These are phyloP conservation scores for Chelidonichthys spinosus DNA, from an alignment of 2,797 vertebrate species.

Conservation along the genomic window DNA sequence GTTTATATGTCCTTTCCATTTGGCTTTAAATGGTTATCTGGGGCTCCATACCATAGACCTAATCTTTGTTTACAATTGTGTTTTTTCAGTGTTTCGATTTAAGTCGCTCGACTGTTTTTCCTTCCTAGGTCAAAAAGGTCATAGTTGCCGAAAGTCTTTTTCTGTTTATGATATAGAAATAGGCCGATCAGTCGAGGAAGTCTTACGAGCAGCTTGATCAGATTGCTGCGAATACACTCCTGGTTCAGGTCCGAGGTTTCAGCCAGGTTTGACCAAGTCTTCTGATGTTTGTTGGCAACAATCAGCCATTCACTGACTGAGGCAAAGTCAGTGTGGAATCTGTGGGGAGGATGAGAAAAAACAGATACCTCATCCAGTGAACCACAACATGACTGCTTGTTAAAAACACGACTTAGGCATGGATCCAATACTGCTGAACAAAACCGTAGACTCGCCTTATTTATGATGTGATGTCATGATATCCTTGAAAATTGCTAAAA, in stretches of 20 bases:
- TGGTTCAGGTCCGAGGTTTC: constrained; percentile 79
- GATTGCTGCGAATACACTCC: constrained; percentile 77
- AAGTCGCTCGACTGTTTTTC: background rate
- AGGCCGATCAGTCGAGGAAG: background rate
- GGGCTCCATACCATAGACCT: background rate
- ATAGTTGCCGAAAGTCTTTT: background rate
- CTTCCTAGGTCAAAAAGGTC: background rate
- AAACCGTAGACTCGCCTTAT: background rate
- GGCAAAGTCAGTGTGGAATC: constrained; percentile 86
- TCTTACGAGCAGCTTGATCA: constrained; percentile 88
- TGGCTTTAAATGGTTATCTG: background rate
- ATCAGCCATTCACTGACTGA: constrained; percentile 87
- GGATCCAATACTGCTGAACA: constrained; percentile 19
- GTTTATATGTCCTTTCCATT: background rate
- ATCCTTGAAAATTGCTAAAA: background rate
- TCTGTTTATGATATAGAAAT: background rate
- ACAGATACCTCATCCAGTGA: constrained; percentile 36
- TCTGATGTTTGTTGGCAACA: constrained; percentile 83
- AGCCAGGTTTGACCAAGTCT: constrained; percentile 83
- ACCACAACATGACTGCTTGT: constrained; percentile 42
- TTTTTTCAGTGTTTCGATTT: no score
- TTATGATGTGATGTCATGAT: background rate
- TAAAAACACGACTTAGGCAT: constrained; percentile 1
- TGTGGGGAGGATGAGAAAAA: constrained; percentile 69
- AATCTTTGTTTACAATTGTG: background rate